Percentiles rank a stretch among this genome's conserved stretches.
These are phyloP conservation scores for Itoplectis maculator DNA, from an alignment of 2,888 invertebrate genomes.

Conservation along the genomic window DNA sequence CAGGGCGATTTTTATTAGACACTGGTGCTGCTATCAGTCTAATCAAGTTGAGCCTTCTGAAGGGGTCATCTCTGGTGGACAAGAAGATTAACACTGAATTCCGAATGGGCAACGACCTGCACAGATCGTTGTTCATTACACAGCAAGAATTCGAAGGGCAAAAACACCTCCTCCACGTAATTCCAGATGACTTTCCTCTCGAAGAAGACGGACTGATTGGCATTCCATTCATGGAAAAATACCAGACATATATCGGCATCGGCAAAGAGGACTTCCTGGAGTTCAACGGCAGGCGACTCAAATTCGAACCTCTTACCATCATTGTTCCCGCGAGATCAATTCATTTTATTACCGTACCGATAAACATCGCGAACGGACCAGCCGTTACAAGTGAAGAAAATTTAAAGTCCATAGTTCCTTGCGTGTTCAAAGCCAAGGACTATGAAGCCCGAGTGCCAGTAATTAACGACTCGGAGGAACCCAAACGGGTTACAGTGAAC, in stretches of 20 bases:
- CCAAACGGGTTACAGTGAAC: background rate
- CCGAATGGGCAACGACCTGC: constrained; percentile 24
- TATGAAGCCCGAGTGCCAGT: constrained; percentile 28
- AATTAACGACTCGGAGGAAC: constrained; percentile 35
- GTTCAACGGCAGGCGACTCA: background rate
- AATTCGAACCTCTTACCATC: background rate
- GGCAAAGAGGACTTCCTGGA: background rate
- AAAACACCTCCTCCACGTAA: constrained; percentile 26
- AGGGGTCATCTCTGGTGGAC: background rate
- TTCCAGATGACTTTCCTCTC: constrained; percentile 37
- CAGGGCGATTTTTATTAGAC: constrained; percentile 34
- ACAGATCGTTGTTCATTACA: constrained; percentile 16
- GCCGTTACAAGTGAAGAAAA: constrained; percentile 27
- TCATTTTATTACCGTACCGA: background rate
- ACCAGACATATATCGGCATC: constrained; percentile 31
- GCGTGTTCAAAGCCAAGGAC: constrained; percentile 17
- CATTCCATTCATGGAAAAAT: constrained; percentile 26
- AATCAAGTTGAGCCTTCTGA: background rate
- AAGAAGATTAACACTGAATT: background rate
- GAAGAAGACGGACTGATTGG: constrained; percentile 34
- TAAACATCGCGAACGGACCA: constrained; percentile 7
- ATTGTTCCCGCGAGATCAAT: constrained; percentile 16
- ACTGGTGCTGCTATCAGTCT: constrained; percentile 17
- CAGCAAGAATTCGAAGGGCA: background rate
- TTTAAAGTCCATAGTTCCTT: constrained; percentile 6